A percentile compares a stretch with the other conserved stretches of the same genome.
Evolutionary conservation across 2,797 vertebrate genomes (phyloP).

Genomic region (Scyliorhinus canicula): DNA sequence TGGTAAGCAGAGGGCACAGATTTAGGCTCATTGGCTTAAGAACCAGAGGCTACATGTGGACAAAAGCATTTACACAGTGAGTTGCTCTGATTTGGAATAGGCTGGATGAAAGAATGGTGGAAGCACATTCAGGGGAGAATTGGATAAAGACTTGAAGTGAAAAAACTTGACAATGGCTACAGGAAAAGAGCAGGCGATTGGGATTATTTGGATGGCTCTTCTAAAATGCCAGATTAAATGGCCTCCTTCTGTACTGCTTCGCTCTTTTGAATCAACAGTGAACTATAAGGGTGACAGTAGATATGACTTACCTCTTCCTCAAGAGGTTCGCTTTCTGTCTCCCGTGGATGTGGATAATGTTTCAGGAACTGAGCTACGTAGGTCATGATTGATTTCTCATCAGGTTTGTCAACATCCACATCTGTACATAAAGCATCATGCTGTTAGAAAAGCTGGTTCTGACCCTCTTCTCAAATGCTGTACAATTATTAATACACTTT

Average conservation of each 20-base stretch:
- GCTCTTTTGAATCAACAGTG: too few relatives aligned
- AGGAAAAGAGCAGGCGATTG: too few relatives aligned
- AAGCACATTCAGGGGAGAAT: background rate
- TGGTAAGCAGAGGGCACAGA: too few relatives aligned
- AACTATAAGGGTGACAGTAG: background rate
- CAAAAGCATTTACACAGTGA: background rate
- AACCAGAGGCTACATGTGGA: background rate
- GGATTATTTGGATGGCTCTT: background rate
- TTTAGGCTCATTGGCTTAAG: background rate
- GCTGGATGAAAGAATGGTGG: too few relatives aligned
- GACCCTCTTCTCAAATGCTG: background rate
- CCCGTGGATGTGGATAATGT: constrained; percentile 71
- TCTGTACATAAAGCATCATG: constrained; percentile 59
- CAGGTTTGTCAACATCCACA: constrained; percentile 94
- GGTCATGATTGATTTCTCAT: constrained; percentile 98
- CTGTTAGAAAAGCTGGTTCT: background rate
- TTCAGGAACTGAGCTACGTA: constrained; percentile 95
- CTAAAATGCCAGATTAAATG: background rate
- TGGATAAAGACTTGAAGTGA: background rate
- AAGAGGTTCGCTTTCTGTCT: constrained; percentile 56
- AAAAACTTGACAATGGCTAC: background rate
- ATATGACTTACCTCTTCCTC: constrained; percentile 68
- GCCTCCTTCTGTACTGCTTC: background rate
- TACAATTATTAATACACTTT: background rate
- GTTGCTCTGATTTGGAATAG: background rate